Evolutionary conservation across 92 coral and sea anemone genomes (phyloP).

Genomic region (Micromussa lordhowensis): DNA sequence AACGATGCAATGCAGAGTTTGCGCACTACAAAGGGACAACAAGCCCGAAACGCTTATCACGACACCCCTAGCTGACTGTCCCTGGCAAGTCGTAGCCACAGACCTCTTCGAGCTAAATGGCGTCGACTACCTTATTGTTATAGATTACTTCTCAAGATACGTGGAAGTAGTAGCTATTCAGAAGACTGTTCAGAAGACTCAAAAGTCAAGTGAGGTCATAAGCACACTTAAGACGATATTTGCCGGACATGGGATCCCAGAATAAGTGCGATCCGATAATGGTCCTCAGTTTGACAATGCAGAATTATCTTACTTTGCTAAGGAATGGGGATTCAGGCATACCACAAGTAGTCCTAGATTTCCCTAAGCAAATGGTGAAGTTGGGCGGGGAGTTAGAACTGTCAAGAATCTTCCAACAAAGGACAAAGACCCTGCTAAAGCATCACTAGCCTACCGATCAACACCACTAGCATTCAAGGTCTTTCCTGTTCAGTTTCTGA

Average conservation of each 20-base stretch:
- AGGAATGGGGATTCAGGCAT: no score
- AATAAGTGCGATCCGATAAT: background rate
- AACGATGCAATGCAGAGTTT: background rate
- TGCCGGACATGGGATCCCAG: no score
- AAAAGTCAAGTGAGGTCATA: background rate
- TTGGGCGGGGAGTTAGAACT: background rate
- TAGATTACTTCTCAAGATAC: conserved; percentile 23
- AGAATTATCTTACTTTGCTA: background rate
- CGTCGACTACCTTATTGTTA: conserved; percentile 1
- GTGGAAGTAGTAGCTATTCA: background rate
- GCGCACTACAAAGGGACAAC: background rate
- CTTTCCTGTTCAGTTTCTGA: no score
- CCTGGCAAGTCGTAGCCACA: conserved; percentile 38
- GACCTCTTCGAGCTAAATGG: background rate
- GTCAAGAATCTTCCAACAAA: background rate
- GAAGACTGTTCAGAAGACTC: no score
- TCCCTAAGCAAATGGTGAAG: background rate
- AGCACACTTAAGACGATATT: conserved; percentile 16
- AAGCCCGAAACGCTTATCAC: background rate
- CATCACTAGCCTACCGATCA: background rate
- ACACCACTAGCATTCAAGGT: no score
- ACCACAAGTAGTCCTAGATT: no score
- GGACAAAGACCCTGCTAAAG: background rate
- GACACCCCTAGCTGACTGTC: background rate
- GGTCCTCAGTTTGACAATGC: background rate